A percentile compares a stretch with the other conserved stretches of the same genome.
Evolutionary conservation across 2,888 invertebrate species (phyloP).

Genomic region (Shargacucullia verbasci): DNA sequence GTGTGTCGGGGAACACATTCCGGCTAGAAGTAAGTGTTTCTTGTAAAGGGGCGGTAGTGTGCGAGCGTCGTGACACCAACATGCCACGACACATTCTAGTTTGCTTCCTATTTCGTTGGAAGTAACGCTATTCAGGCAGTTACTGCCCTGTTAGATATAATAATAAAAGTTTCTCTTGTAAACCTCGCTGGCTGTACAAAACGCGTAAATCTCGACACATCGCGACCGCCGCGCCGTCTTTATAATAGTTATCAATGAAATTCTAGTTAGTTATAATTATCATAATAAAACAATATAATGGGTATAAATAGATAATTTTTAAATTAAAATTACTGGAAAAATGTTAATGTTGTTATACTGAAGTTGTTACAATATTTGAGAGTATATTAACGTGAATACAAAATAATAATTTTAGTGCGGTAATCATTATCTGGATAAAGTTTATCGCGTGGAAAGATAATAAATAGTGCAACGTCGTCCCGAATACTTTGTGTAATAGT

Average conservation of each 20-base stretch:
- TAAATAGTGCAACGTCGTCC: conserved; percentile 76
- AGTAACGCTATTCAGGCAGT: neutral
- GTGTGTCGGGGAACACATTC: conserved; percentile 39
- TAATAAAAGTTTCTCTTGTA: neutral
- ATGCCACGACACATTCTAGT: conserved; percentile 2
- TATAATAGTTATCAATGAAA: conserved; percentile 73
- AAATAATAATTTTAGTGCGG: conserved; percentile 80
- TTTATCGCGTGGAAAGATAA: conserved; percentile 80
- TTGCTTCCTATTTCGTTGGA: conserved; percentile 1
- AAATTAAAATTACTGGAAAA: conserved; percentile 78
- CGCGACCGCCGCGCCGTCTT: conserved; percentile 46
- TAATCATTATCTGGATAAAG: conserved; percentile 71
- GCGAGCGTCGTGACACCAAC: conserved; percentile 9
- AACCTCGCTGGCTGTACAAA: conserved; percentile 36
- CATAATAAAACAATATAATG: conserved; percentile 75
- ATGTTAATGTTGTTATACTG: conserved; percentile 89
- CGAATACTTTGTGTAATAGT: conserved; percentile 52
- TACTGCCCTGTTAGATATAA: conserved; percentile 5
- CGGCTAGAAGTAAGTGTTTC: conserved; percentile 31
- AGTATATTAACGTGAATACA: conserved; percentile 87
- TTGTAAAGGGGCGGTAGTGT: conserved; percentile 23
- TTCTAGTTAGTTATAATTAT: conserved; percentile 83
- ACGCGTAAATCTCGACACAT: conserved; percentile 29
- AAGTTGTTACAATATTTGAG: conserved; percentile 90
- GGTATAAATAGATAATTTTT: conserved; percentile 84